These are phyloP conservation scores for Bombus difficillimus DNA, from an alignment of 1,140 invertebrate species.

Conservation along the genomic window DNA sequence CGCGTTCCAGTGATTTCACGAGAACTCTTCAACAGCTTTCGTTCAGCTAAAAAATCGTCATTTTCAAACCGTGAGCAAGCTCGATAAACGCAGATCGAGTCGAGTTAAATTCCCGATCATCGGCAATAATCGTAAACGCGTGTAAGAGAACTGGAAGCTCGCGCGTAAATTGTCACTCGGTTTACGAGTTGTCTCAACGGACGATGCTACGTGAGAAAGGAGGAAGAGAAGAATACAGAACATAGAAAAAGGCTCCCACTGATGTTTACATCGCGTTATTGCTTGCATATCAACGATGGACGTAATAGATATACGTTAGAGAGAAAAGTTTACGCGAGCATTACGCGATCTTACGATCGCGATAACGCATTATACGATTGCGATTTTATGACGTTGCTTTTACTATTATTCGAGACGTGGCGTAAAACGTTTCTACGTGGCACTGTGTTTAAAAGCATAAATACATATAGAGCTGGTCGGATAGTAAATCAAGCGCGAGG, in stretches of 20 bases:
- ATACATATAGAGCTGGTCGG: background rate
- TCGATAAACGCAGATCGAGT: background rate
- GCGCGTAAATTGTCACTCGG: background rate
- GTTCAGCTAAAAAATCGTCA: background rate
- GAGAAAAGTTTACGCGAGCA: slow-evolving; percentile 43
- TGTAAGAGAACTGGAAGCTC: background rate
- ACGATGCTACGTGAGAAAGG: background rate
- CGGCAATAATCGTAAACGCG: background rate
- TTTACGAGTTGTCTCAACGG: background rate
- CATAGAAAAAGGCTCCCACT: background rate
- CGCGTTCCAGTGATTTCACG: background rate
- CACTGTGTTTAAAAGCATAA: slow-evolving; percentile 22
- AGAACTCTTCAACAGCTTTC: background rate
- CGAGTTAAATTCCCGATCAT: background rate
- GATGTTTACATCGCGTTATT: background rate
- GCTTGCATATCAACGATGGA: background rate
- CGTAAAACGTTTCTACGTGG: slow-evolving; percentile 34
- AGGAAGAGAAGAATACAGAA: background rate
- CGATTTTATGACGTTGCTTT: slow-evolving; percentile 71
- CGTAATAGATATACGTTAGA: background rate
- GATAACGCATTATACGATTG: slow-evolving; percentile 75
- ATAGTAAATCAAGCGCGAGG: background rate
- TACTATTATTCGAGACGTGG: slow-evolving; percentile 59
- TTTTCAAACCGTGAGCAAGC: background rate
- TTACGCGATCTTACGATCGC: slow-evolving; percentile 66